Conservation (phyloP, 2,888 invertebrate genomes). For the Nomada lathburiana region DNA sequence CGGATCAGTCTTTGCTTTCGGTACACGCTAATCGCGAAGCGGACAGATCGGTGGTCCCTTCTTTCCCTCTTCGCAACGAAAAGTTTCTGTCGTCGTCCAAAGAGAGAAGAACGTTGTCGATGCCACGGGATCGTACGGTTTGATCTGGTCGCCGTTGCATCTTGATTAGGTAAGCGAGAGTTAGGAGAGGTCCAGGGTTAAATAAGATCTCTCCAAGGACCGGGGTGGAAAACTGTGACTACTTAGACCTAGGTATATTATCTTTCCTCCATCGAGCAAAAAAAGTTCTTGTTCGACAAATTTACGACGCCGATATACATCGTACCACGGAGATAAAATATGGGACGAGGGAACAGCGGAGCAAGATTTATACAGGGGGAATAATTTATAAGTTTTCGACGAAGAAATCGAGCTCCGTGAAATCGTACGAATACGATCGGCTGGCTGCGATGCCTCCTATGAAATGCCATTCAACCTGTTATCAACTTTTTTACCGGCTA, state of each 20-base stretch:
- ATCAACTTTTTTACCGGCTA: background rate
- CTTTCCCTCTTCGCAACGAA: too few relatives aligned
- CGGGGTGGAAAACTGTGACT: background rate
- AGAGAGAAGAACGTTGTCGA: background rate
- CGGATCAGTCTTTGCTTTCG: too few relatives aligned
- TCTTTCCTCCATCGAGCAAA: background rate
- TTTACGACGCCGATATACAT: background rate
- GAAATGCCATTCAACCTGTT: constrained; percentile 23
- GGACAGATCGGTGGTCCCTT: too few relatives aligned
- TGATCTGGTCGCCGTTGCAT: background rate
- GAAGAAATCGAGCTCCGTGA: background rate
- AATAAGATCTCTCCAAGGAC: constrained; percentile 2
- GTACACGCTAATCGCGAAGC: too few relatives aligned
- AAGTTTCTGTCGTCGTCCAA: background rate
- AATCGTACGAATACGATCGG: too few relatives aligned
- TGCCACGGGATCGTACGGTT: background rate
- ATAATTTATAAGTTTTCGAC: background rate
- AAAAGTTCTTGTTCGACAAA: background rate
- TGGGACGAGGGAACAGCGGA: background rate
- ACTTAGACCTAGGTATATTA: background rate
- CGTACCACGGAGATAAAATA: background rate
- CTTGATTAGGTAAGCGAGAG: background rate
- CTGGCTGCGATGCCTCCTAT: background rate
- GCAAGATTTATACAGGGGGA: background rate
- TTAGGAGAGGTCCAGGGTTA: constrained; percentile 14